Evolutionary conservation across 2,113 vertebrate genomes (phyloP), one percentile per base, ranked within the genome.

Genomic region (Tragulus kanchil): DNA sequence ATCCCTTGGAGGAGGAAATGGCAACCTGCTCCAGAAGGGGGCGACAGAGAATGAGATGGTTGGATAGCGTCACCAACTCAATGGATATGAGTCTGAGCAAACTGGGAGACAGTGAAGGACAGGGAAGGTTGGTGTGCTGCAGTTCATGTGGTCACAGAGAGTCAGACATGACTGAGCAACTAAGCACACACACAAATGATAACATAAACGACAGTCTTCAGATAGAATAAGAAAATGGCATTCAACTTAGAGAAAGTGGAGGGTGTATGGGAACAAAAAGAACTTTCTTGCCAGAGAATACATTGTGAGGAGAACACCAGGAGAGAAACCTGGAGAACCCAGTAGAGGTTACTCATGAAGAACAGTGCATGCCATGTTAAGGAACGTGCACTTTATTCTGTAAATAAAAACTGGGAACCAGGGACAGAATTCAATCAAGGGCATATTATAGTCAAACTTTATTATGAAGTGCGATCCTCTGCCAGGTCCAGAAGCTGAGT

Each of bases 191-290:
- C 36, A 42, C 17, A 62, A 64, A 15, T 12, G 52, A 5, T 31
- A 56, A 25, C 71, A 54, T 52, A n/a, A 75, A 86, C n/a, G 17
- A 31, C 45, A 77, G n/a, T 36, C 61, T 77, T 69, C 3, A 8
- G 17, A 77, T 13, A 91, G 90, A 89, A 82, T 78, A 85, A 73
- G 58, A 23, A 93, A 94, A 94, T 58, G 31, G 11, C 54, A 82
- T 93, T 45, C 62, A 87, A n/a, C 26, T 82, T 85, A 36, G 4
- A 64, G 17, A 94, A 93, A 45, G 5, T 3, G 50, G 14, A 23
- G 85, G 52, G 21, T 8, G 0, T 14, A 10, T 65, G 10, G 42
- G 12, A 67, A 50, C 48, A 91, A 78, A 93, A 59, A 25, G 23
- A 81, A 48, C 45, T n/a, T 54, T 93, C 21, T 77, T 79, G 61